Conservation (phyloP, 2,888 invertebrate species). For the Camponotus fellah region DNA sequence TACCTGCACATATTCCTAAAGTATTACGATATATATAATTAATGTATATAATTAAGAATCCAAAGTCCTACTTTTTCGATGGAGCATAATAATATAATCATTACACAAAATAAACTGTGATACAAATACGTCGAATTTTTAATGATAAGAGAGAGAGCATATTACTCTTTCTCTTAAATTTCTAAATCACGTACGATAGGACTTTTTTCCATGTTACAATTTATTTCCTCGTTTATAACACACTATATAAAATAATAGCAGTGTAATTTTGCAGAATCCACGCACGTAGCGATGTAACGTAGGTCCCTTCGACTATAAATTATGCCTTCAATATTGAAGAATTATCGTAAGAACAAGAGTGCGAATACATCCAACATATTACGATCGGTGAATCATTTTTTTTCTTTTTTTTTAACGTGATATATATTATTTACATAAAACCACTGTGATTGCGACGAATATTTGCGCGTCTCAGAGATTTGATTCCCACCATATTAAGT, state of each 20-base stretch:
- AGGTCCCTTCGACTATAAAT: slow-evolving; percentile 11
- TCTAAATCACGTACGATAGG: slow-evolving; percentile 21
- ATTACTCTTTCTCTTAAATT: slow-evolving; percentile 29
- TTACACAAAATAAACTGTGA: slow-evolving; percentile 23
- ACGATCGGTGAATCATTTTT: slow-evolving; percentile 57
- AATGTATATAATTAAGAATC: slow-evolving; percentile 8
- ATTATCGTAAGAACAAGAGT: slow-evolving; percentile 47
- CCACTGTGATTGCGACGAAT: slow-evolving; percentile 52
- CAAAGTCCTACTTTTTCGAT: slow-evolving; percentile 7
- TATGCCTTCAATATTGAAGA: neutral
- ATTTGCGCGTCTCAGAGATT: slow-evolving; percentile 65
- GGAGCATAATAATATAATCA: slow-evolving; percentile 26
- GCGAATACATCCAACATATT: slow-evolving; percentile 66
- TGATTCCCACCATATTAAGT: slow-evolving; percentile 70
- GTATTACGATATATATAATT: slow-evolving; percentile 20
- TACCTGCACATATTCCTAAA: neutral
- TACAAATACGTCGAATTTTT: slow-evolving; percentile 11
- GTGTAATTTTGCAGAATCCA: slow-evolving; percentile 25
- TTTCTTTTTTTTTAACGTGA: slow-evolving; percentile 59
- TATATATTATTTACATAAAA: slow-evolving; percentile 69
- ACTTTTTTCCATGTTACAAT: slow-evolving; percentile 23
- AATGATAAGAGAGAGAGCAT: neutral
- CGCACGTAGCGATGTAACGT: slow-evolving; percentile 22
- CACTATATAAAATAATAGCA: slow-evolving; percentile 51
- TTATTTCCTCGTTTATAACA: slow-evolving; percentile 6